These are phyloP conservation scores for Diarsia brunnea DNA, from an alignment of 2,888 invertebrate species.

Conservation along the genomic window DNA sequence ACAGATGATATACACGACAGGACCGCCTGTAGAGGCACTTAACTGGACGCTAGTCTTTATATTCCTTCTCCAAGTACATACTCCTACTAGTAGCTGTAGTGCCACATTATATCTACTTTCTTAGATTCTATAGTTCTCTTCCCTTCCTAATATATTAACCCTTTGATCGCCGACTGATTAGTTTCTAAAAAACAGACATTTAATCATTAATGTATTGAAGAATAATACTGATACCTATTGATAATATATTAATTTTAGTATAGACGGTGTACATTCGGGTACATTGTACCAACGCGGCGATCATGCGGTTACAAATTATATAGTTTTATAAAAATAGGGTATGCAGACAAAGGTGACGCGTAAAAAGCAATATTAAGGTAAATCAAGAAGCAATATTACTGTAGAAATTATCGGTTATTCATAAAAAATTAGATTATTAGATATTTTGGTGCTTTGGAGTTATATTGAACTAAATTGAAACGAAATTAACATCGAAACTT, in stretches of 20 bases:
- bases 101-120: slow-evolving; percentile 81
- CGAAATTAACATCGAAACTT: slow-evolving; percentile 86
- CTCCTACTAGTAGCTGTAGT: slow-evolving; percentile 82
- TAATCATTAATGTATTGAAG: slow-evolving; percentile 63
- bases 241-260: slow-evolving; percentile 50
- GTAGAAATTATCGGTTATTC: slow-evolving; percentile 83
- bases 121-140: slow-evolving; percentile 72
- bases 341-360: slow-evolving; percentile 83
- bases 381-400: slow-evolving; percentile 88
- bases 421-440: slow-evolving; percentile 82
- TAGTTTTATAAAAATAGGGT: slow-evolving; percentile 77
- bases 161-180: slow-evolving; percentile 66
- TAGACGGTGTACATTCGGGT: slow-evolving; percentile 49
- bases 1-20: slow-evolving; percentile 26
- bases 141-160: slow-evolving; percentile 65
- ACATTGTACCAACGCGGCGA: slow-evolving; percentile 61
- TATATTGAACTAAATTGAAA: slow-evolving; percentile 78
- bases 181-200: slow-evolving; percentile 61
- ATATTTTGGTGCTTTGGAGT: slow-evolving; percentile 87
- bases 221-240: slow-evolving; percentile 61
- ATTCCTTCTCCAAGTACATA: slow-evolving; percentile 78
- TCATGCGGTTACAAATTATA: slow-evolving; percentile 65
- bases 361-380: slow-evolving; percentile 88
- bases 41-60: slow-evolving; percentile 75
- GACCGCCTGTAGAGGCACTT: slow-evolving; percentile 75